phyloP scores from a whole-genome alignment of 37 sponge, comb jelly and placozoan species.

The Hexactinellida sp. region DNA sequence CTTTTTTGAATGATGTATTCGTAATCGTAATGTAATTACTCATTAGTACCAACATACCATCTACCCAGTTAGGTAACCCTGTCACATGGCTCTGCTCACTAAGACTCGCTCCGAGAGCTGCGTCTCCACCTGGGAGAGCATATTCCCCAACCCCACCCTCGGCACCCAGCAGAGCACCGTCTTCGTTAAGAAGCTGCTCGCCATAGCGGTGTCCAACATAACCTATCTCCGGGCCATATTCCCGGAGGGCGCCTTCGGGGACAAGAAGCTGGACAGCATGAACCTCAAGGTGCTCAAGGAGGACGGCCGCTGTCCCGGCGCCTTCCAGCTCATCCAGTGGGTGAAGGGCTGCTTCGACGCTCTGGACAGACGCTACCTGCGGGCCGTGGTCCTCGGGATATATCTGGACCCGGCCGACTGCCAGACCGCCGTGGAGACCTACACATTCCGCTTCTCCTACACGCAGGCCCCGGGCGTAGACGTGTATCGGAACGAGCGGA shows the following conservation, averaged over 20 bases:
- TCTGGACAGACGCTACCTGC: constrained; percentile 68
- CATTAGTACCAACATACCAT: too few species aligned
- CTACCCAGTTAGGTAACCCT: too few species aligned
- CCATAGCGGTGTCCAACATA: constrained; percentile 80
- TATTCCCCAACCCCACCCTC: constrained; percentile 78
- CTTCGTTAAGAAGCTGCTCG: constrained; percentile 92
- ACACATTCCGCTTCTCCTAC: constrained; percentile 44
- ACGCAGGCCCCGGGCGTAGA: background rate
- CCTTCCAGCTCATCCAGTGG: constrained; percentile 73
- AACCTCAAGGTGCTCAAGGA: constrained; percentile 81
- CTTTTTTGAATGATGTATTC: too few species aligned
- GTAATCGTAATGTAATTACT: too few species aligned
- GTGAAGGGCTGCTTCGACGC: constrained; percentile 92
- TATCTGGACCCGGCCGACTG: constrained; percentile 18
- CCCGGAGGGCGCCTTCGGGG: constrained; percentile 85
- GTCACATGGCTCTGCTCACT: background rate
- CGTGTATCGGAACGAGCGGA: constrained; percentile 18
- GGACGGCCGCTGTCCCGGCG: constrained; percentile 83
- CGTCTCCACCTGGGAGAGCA: constrained; percentile 53
- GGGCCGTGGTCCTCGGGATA: constrained; percentile 26
- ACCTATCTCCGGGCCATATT: constrained; percentile 70
- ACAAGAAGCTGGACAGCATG: constrained; percentile 70
- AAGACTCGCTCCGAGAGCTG: background rate
- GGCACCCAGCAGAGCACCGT: constrained; percentile 77
- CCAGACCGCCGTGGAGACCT: constrained; percentile 38